Percentiles rank a stretch among this genome's conserved stretches.
These are phyloP conservation scores for Meleagris gallopavo DNA, from an alignment of 2,113 vertebrate genomes.

Conservation along the genomic window DNA sequence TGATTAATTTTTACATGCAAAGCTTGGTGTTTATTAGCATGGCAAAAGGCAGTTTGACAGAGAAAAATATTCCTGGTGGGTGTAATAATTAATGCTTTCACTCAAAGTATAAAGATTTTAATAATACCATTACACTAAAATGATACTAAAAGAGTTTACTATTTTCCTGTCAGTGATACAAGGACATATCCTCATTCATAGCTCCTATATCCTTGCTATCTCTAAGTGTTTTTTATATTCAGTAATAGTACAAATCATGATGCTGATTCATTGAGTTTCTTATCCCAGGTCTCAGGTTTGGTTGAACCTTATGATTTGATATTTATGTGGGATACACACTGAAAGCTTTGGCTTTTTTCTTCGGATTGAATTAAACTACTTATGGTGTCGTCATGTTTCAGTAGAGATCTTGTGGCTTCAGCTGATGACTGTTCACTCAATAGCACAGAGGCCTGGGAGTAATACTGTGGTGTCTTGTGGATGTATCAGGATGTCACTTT, in stretches of 20 bases:
- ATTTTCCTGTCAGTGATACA: background rate
- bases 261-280: constrained; percentile 25
- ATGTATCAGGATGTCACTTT: background rate
- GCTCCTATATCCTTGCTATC: background rate
- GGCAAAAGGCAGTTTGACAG: constrained; percentile 43
- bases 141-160: constrained; percentile 23
- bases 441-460: background rate
- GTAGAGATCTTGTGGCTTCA: constrained; percentile 15
- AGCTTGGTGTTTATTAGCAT: constrained; percentile 12
- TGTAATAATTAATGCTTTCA: constrained; percentile 53
- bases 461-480: background rate
- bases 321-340: background rate
- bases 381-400: constrained; percentile 25
- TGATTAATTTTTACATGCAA: constrained; percentile 15
- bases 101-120: constrained; percentile 25
- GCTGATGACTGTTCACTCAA: background rate
- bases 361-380: constrained; percentile 40
- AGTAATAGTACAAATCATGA: background rate
- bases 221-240: background rate
- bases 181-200: background rate
- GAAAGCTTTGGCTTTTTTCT: background rate
- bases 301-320: constrained; percentile 3
- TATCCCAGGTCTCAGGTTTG: background rate
- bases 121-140: background rate
- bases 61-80: constrained; percentile 20